These are phyloP conservation scores for Sebastiscus albofasciatus DNA, from an alignment of 2,797 vertebrate species.

Conservation along the genomic window DNA sequence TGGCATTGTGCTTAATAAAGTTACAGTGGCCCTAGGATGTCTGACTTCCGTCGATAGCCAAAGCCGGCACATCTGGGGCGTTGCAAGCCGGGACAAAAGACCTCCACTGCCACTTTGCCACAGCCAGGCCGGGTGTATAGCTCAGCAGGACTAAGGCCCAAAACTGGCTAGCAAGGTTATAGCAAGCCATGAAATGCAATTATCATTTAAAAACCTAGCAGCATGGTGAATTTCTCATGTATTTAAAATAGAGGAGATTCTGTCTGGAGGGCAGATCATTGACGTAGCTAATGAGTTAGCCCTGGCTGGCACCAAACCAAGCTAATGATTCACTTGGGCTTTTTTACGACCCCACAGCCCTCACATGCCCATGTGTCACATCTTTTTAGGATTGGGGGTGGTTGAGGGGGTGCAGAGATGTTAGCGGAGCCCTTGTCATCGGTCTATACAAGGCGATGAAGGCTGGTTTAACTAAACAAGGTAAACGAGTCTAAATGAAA, in stretches of 20 bases:
- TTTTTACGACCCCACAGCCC: constrained; percentile 46
- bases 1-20: constrained; percentile 80
- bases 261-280: constrained; percentile 67
- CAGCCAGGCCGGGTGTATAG: constrained; percentile 23
- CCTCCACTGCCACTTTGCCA: constrained; percentile 62
- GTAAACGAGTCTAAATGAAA: neutral
- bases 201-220: constrained; percentile 52
- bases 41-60: constrained; percentile 61
- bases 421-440: neutral
- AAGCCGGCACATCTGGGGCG: constrained; percentile 50
- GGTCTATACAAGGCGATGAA: neutral
- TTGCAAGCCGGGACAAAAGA: constrained; percentile 66
- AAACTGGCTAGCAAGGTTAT: constrained; percentile 40
- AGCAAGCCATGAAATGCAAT: constrained; percentile 57
- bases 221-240: constrained; percentile 55
- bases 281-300: constrained; percentile 66
- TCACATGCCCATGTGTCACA: constrained; percentile 33
- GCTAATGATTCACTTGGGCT: constrained; percentile 62
- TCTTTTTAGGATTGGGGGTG: constrained; percentile 17
- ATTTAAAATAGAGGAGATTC: constrained; percentile 58
- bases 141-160: constrained; percentile 28
- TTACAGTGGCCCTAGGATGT: constrained; percentile 73
- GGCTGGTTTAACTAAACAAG: constrained; percentile 3
- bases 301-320: constrained; percentile 61
- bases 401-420: neutral